Evolutionary conservation across 1,140 invertebrate species (phyloP).

Genomic region (Dreissena polymorpha): DNA sequence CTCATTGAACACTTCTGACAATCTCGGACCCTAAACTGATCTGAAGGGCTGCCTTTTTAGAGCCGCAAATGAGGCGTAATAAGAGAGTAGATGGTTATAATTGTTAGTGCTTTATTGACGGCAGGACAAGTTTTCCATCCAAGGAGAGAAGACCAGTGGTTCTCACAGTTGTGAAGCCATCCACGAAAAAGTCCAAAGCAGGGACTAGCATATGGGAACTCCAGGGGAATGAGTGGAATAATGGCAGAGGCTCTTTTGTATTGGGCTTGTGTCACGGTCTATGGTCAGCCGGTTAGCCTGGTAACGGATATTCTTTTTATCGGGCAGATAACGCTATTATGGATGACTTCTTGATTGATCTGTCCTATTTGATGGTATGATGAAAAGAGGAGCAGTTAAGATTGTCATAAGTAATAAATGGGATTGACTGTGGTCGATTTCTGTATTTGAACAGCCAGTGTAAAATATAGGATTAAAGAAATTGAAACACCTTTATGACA

Average conservation of each 20-base stretch:
- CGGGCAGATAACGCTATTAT: background rate
- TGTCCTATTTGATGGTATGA: constrained; percentile 34
- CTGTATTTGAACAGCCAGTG: too few relatives aligned
- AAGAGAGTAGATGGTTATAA: constrained; percentile 33
- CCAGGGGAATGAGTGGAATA: too few relatives aligned
- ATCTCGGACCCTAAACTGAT: constrained; percentile 18
- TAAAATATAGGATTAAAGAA: too few relatives aligned
- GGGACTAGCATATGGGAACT: too few relatives aligned
- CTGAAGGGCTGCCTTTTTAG: constrained; percentile 34
- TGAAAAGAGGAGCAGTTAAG: constrained; percentile 1
- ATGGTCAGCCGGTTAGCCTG: too few relatives aligned
- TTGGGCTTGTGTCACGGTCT: too few relatives aligned
- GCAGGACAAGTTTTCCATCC: constrained; percentile 9
- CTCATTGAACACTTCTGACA: constrained; percentile 52
- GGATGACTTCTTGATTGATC: constrained; percentile 40
- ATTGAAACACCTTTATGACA: too few relatives aligned
- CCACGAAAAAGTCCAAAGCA: too few relatives aligned
- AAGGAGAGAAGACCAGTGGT: constrained; percentile 1
- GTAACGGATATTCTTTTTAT: too few relatives aligned
- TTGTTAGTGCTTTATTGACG: constrained; percentile 46
- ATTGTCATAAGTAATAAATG: constrained; percentile 25
- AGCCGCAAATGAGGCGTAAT: constrained; percentile 46
- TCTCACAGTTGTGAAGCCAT: too few relatives aligned
- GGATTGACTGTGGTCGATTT: background rate
- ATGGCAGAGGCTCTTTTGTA: too few relatives aligned